Evolutionary conservation across 2,797 vertebrate genomes (phyloP).

Genomic region (Lacerta viridis): DNA sequence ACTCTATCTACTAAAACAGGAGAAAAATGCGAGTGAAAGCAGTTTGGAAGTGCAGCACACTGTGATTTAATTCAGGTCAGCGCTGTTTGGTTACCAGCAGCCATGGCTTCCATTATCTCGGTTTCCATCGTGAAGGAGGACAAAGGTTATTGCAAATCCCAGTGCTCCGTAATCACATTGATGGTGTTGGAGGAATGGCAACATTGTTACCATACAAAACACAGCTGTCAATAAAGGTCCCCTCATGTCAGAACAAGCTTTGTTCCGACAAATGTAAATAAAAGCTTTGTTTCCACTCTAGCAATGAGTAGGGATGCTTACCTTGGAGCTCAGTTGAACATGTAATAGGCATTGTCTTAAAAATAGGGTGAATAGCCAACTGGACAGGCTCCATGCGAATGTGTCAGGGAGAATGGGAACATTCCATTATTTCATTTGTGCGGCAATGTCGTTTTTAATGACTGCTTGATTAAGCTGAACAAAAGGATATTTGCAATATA

Average conservation of each 20-base stretch:
- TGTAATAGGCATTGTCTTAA: slow-evolving; percentile 69
- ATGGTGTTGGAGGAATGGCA: background rate
- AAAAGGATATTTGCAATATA: slow-evolving; percentile 63
- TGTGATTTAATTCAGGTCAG: slow-evolving; percentile 44
- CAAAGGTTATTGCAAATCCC: slow-evolving; percentile 30
- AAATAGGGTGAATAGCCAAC: slow-evolving; percentile 65
- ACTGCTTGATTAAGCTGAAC: slow-evolving; percentile 40
- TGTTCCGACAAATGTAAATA: slow-evolving; percentile 69
- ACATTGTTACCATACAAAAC: slow-evolving; percentile 27
- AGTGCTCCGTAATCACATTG: slow-evolving; percentile 22
- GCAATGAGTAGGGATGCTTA: slow-evolving; percentile 67
- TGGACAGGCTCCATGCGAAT: slow-evolving; percentile 63
- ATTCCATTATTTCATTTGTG: slow-evolving; percentile 68
- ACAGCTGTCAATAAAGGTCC: slow-evolving; percentile 16
- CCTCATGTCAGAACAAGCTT: slow-evolving; percentile 62
- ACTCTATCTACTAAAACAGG: background rate
- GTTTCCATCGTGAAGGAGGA: background rate
- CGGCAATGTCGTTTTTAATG: slow-evolving; percentile 54
- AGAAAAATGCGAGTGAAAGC: background rate
- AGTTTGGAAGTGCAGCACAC: background rate
- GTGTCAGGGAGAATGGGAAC: slow-evolving; percentile 62
- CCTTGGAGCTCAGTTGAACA: slow-evolving; percentile 70
- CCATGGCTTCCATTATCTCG: background rate
- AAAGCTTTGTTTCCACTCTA: slow-evolving; percentile 67
- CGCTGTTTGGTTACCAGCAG: slow-evolving; percentile 27